Conservation (phyloP, 2,888 invertebrate genomes). For the Diarsia brunnea region DNA sequence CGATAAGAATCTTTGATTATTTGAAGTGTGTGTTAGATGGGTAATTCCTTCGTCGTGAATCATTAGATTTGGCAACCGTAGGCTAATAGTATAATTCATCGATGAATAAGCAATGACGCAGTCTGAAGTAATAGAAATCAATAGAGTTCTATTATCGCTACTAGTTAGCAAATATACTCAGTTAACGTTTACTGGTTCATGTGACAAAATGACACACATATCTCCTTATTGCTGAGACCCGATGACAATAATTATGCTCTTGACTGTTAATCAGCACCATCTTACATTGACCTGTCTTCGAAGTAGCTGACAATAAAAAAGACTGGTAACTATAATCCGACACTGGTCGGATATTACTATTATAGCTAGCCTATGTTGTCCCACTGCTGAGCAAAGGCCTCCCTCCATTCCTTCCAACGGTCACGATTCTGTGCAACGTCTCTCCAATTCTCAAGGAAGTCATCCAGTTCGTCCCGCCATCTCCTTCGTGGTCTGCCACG, state of each 20-base stretch:
- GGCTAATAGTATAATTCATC: constrained; percentile 23
- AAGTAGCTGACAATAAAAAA: background rate
- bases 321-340: background rate
- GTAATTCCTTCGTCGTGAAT: constrained; percentile 35
- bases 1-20: constrained; percentile 46
- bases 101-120: constrained; percentile 44
- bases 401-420: too few species aligned
- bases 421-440: too few species aligned
- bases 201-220: background rate
- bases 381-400: too few species aligned
- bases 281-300: background rate
- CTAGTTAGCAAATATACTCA: constrained; percentile 15
- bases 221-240: background rate
- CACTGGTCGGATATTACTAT: too few species aligned
- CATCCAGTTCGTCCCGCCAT: too few species aligned
- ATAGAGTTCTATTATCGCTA: constrained; percentile 37
- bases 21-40: constrained; percentile 8
- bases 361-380: too few species aligned
- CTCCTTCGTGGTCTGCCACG: too few species aligned
- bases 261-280: background rate
- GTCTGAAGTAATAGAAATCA: constrained; percentile 21
- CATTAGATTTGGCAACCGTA: constrained; percentile 43
- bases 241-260: background rate
- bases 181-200: background rate
- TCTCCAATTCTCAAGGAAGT: too few species aligned